Percentiles rank a stretch among this genome's conserved stretches.
Conservation (phyloP, 2,113 vertebrate genomes). For the Nothoprocta perdicaria region DNA sequence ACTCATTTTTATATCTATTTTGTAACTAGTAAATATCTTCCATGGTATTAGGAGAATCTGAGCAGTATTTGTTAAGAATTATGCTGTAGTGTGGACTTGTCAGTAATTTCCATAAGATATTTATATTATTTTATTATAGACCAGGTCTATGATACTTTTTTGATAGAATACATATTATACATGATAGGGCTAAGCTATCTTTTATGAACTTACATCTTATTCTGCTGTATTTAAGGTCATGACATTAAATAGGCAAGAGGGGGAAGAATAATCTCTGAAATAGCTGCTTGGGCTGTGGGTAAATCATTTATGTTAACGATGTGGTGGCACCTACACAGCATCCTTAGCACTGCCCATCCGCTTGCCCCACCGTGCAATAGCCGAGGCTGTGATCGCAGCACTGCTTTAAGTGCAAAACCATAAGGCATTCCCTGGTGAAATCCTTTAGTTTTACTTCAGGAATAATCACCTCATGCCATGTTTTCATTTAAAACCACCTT, state of each 20-base stretch:
- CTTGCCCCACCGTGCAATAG: no score
- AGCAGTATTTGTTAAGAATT: neutral
- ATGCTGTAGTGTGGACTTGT: neutral
- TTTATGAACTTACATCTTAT: neutral
- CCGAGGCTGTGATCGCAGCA: no score
- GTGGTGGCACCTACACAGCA: neutral
- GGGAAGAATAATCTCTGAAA: neutral
- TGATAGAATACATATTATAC: neutral
- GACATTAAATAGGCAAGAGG: neutral
- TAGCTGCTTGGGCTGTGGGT: neutral
- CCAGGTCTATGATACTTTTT: accelerated
- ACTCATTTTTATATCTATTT: neutral
- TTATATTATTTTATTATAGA: neutral
- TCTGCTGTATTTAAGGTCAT: neutral
- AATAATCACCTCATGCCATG: neutral
- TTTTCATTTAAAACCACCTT: neutral
- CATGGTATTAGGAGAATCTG: neutral
- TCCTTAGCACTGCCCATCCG: no score
- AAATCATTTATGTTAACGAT: neutral
- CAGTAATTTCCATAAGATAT: neutral
- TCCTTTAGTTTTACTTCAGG: neutral
- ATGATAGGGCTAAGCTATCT: neutral
- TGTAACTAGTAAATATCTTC: neutral
- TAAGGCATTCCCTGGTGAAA: neutral
- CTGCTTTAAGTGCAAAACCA: neutral